Conservation (phyloP, 2,113 vertebrate genomes). For the Hydrolagus affinis region DNA sequence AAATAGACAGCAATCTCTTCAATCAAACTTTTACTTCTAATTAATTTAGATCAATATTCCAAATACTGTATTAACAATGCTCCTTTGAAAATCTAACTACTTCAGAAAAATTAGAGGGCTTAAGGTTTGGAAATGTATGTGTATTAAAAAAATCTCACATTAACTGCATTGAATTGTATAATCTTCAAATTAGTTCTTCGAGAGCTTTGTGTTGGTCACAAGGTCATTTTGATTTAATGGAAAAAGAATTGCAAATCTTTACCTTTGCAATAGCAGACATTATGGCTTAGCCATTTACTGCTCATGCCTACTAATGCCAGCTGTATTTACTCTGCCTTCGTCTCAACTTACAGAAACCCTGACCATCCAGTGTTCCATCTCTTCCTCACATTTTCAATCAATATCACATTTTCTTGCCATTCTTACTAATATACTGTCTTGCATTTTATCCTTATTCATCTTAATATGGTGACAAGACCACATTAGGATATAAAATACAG, state of each 20-base stretch:
- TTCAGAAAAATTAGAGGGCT: neutral
- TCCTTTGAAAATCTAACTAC: neutral
- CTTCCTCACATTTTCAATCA: neutral
- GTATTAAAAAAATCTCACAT: neutral
- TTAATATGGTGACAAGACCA: neutral
- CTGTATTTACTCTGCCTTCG: constrained; percentile 18
- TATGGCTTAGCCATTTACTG: neutral
- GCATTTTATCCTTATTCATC: neutral
- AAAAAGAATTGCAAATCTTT: constrained; percentile 12
- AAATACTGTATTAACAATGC: neutral
- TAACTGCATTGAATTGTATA: neutral
- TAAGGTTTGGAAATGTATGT: neutral
- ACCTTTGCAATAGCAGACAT: neutral
- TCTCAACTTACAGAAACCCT: constrained; percentile 17
- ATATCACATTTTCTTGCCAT: neutral
- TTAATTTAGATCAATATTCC: constrained; percentile 1
- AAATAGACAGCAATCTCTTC: neutral
- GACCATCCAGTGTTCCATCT: neutral
- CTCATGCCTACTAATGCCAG: neutral
- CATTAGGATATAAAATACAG: neutral
- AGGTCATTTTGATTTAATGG: neutral
- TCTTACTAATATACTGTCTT: neutral
- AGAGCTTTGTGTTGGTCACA: constrained; percentile 7
- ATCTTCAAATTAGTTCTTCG: neutral
- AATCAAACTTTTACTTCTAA: no score